Evolutionary conservation across 2,888 invertebrate species (phyloP).

Genomic region (Eucriotettix oculatus): DNA sequence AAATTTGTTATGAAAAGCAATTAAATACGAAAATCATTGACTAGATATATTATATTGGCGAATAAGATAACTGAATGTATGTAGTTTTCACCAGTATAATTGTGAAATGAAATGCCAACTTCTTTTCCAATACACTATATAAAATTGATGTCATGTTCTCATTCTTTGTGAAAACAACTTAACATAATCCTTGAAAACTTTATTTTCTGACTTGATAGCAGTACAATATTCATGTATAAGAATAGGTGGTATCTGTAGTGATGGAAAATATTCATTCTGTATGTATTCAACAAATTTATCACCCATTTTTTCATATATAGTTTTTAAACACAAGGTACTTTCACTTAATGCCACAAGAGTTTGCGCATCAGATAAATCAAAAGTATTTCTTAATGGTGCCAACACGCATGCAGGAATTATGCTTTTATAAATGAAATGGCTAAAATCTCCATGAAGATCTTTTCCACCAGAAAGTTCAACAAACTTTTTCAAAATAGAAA

Average conservation of each 20-base stretch:
- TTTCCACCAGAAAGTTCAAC: conserved; percentile 30
- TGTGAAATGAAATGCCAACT: no score
- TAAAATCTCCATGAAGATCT: conserved; percentile 26
- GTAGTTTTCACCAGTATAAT: no score
- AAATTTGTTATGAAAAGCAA: no score
- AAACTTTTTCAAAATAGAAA: conserved; percentile 27
- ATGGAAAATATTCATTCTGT: conserved; percentile 26
- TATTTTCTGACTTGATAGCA: conserved; percentile 25
- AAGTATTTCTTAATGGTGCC: conserved; percentile 30
- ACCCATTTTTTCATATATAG: conserved; percentile 22
- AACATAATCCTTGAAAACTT: conserved; percentile 27
- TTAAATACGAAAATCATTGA: no score
- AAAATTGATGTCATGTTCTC: neutral
- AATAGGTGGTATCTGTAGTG: conserved; percentile 23
- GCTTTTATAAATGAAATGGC: conserved; percentile 30
- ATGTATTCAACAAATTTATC: conserved; percentile 27
- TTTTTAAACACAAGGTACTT: conserved; percentile 20
- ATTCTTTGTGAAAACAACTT: neutral
- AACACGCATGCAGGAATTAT: conserved; percentile 34
- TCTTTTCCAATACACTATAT: no score
- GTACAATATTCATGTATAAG: conserved; percentile 26
- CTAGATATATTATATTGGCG: no score
- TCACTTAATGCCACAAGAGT: conserved; percentile 25
- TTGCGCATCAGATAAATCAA: conserved; percentile 33
- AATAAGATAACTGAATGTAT: no score